Evolutionary conservation across 2,888 invertebrate species (phyloP), one percentile per base, ranked within the genome.

Genomic region (Parthenolecanium corni): DNA sequence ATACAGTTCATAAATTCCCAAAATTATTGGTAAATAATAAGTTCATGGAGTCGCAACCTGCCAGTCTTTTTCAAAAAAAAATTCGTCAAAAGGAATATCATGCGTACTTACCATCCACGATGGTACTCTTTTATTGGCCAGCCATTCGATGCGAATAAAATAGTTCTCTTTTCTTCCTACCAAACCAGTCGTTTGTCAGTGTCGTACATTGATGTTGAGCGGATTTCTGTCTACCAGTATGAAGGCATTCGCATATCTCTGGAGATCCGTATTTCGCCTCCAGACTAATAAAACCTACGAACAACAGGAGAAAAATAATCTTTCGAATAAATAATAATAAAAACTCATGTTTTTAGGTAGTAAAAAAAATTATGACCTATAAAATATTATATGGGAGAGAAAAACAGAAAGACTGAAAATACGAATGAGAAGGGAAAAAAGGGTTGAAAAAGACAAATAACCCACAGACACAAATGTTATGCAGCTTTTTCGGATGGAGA

Each of bases 391-490:
- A 31, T 9, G 31, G 9, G 31, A 9, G 5, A 31, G 31, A 31
- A 9, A 31, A 9, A 31, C 31, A 9, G 31, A 9, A 4, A 31
- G 31, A 31, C 4, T 31, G 9, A 31, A 31, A 31, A 31, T 6
- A 31, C 31, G 9, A 31, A 31, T 52, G 18, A 24, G 31, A n/a
- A n/a, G 18, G 4, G 31, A 31, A 31, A 52, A 52, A 52, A 23
- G 52, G 52, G 52, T 25, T 31, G 31, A 31, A 31, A 49, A 52
- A 52, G 52, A 52, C 52, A 52, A 31, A 52, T 52, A 52, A 52
- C 52, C 52, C 52, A 52, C 52, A 52, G 52, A 52, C 52, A 52
- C 52, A 31, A 52, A 52, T 52, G 52, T 52, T 52, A 31, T 31
- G 5, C 31, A 31, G 31, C 52, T 51, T n/a, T n/a, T 44, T 44